Percentiles rank a stretch among this genome's conserved stretches.
Conservation (phyloP, 35 echinoderm and acorn worm species). For the Ophiothrix spiculata region DNA sequence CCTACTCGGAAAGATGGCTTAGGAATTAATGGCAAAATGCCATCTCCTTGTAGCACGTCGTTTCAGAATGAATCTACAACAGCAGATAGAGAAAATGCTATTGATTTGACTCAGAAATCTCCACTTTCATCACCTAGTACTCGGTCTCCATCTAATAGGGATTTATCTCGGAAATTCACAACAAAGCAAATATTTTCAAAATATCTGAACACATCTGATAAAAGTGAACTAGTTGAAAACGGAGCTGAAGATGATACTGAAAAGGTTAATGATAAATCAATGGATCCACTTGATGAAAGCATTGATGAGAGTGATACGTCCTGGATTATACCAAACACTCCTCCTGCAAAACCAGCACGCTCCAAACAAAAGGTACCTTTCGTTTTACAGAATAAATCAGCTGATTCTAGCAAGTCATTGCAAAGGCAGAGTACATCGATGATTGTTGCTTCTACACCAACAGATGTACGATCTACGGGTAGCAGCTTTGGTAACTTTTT, state of each 20-base stretch:
- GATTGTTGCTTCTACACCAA: background rate
- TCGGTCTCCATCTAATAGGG: background rate
- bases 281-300: background rate
- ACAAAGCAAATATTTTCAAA: background rate
- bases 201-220: background rate
- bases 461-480: background rate
- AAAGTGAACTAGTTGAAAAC: background rate
- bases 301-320: background rate
- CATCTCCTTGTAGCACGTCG: background rate
- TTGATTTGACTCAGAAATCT: background rate
- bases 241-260: background rate
- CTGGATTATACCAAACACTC: constrained; percentile 1
- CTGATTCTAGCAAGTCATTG: background rate
- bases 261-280: background rate
- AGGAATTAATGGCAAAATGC: background rate
- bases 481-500: background rate
- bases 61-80: background rate
- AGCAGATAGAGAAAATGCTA: background rate
- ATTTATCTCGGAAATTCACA: too few relatives aligned
- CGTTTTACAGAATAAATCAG: background rate
- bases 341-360: background rate
- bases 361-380: background rate
- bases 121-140: background rate
- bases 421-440: background rate
- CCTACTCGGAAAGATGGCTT: background rate